Evolutionary conservation across 2,113 vertebrate genomes (phyloP).

Genomic region (Maylandia zebra): DNA sequence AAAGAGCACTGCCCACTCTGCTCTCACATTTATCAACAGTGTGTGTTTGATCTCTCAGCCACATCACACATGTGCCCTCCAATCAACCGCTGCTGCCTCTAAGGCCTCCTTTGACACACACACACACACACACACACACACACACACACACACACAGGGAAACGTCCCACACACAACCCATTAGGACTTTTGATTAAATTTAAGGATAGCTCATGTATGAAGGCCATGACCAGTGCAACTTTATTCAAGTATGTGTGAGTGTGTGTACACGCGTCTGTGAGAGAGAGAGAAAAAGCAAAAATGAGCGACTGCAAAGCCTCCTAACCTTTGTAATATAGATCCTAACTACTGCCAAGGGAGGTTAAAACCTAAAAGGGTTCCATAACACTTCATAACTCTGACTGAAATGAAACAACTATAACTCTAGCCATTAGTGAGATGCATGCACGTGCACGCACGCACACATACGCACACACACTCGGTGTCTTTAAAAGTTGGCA

Average conservation of each 20-base stretch:
- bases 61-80: conserved; percentile 84
- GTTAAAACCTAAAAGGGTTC: conserved; percentile 54
- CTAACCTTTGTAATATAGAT: conserved; percentile 53
- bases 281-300: not conserved
- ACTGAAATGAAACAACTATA: conserved; percentile 65
- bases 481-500: conserved; percentile 41
- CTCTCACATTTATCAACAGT: conserved; percentile 89
- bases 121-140: not conserved
- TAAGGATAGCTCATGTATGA: conserved; percentile 50
- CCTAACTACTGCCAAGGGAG: conserved; percentile 58
- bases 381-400: conserved; percentile 68
- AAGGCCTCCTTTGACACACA: conserved; percentile 58
- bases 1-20: conserved; percentile 67
- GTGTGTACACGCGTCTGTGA: not conserved
- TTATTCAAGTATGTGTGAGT: conserved; percentile 17
- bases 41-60: conserved; percentile 96
- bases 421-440: conserved; percentile 51
- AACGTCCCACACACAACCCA: conserved; percentile 48
- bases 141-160: not conserved
- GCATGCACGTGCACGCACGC: not conserved
- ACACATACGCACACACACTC: not conserved
- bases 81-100: conserved; percentile 79
- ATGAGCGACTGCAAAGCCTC: conserved; percentile 39
- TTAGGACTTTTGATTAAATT: conserved; percentile 66
- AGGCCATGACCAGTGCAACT: conserved; percentile 27